Evolutionary conservation across 92 coral and sea anemone species (phyloP).

Genomic region (Porites cylindrica): DNA sequence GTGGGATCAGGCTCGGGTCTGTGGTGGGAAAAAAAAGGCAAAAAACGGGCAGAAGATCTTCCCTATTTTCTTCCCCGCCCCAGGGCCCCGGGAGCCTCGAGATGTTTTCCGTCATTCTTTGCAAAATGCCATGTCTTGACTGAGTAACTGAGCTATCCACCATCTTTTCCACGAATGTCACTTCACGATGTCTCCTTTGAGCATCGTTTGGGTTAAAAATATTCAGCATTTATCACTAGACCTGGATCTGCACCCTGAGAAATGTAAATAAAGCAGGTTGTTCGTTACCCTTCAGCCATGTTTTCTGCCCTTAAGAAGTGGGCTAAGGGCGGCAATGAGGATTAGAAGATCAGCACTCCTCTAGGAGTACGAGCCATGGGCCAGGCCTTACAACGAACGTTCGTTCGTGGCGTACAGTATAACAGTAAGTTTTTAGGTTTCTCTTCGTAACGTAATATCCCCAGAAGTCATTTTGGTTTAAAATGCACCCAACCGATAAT

Average conservation of each 20-base stretch:
- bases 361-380: conserved; percentile 98
- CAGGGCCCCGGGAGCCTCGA: conserved; percentile 23
- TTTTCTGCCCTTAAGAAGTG: conserved; percentile 89
- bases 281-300: conserved; percentile 46
- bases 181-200: background rate
- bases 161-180: conserved; percentile 42
- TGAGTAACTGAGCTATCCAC: conserved; percentile 32
- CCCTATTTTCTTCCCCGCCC: no score
- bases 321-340: conserved; percentile 90
- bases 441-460: background rate
- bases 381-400: conserved; percentile 93
- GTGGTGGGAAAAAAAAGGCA: no score
- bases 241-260: background rate
- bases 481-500: no score
- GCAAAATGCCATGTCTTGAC: conserved; percentile 9
- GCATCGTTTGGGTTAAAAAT: conserved; percentile 4
- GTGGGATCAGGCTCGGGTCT: no score
- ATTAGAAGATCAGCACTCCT: conserved; percentile 86
- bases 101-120: no score
- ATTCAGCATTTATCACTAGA: conserved; percentile 2
- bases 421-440: conserved; percentile 74
- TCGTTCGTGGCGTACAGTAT: conserved; percentile 96
- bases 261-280: background rate
- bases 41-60: no score
- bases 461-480: no score